Evolutionary conservation across 2,888 invertebrate species (phyloP), one percentile per base, ranked within the genome.

Genomic region (Octonoba sinensis): DNA sequence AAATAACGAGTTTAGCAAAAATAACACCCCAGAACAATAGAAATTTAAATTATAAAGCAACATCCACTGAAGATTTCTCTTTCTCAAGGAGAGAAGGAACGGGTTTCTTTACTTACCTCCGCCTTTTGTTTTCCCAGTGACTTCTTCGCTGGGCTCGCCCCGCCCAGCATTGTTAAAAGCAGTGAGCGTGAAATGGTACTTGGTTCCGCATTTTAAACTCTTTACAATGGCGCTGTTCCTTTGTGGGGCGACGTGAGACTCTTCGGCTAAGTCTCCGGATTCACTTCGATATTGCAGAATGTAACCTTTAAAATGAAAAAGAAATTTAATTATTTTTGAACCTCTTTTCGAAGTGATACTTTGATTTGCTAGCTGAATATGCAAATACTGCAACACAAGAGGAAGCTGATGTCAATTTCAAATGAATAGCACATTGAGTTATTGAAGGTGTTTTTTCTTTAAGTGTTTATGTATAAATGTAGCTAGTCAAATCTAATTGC

Each of bases 141-240:
- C 85, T 6, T 86, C 85, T 46, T 88, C 86, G 76, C 88, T 88
- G 27, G 87, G 86, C 3, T 86, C 85, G 51, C 89, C 88, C 56
- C 86, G 85, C 1, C 89, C 89, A n/a, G 88, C 86, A 24, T 85
- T 85, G 85, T 89, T 89, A 70, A 86, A 86, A 15, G 89, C 88
- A 12, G 86, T 85, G 46, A 89, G 85, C 51, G 87, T 87, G 84
- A 89, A 88, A 64, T 87, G 87, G 83, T 89, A 89, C 18, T 86
- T 84, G 0, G 89, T 88, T 1, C 89, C 89, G 85, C 89, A 89
- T 64, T 86, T 85, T 65, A 89, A 85, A 65, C 83, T 81, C 44
- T 82, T 77, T 20, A 85, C 64, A 4, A 83, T 79, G 44, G 78
- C 69, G 18, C 65, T 64, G 60, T 67, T 84, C 13, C 75, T 74